Evolutionary conservation across 2,888 invertebrate genomes (phyloP).

Genomic region (Spilosoma lubricipeda): DNA sequence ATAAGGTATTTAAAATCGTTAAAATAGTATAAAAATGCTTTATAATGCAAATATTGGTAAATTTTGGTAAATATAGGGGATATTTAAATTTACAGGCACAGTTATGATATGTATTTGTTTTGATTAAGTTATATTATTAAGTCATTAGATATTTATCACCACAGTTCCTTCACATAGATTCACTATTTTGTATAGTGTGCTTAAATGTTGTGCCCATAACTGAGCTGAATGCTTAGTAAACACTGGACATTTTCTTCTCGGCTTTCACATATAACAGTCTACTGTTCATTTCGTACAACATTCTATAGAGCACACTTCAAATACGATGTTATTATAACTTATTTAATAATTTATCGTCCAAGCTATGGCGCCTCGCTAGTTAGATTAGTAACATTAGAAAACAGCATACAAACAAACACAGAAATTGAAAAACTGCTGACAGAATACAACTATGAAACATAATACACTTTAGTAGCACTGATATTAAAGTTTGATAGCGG

Average conservation of each 20-base stretch:
- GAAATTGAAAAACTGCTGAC: slow-evolving; percentile 31
- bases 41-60: slow-evolving; percentile 51
- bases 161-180: slow-evolving; percentile 48
- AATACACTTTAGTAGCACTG: slow-evolving; percentile 33
- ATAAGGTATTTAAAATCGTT: slow-evolving; percentile 43
- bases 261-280: slow-evolving; percentile 34
- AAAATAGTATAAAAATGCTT: slow-evolving; percentile 54
- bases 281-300: slow-evolving; percentile 50
- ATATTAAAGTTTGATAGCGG: slow-evolving; percentile 27
- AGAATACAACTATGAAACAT: slow-evolving; percentile 27
- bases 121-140: slow-evolving; percentile 65
- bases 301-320: slow-evolving; percentile 53
- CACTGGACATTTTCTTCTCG: slow-evolving; percentile 37
- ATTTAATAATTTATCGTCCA: slow-evolving; percentile 61
- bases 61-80: slow-evolving; percentile 59
- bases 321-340: slow-evolving; percentile 53
- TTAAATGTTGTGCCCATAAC: slow-evolving; percentile 35
- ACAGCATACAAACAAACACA: slow-evolving; percentile 55
- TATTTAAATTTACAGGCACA: slow-evolving; percentile 79
- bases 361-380: slow-evolving; percentile 69
- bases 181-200: slow-evolving; percentile 45
- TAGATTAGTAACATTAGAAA: slow-evolving; percentile 60
- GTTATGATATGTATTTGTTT: slow-evolving; percentile 81
- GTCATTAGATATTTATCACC: slow-evolving; percentile 53
- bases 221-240: slow-evolving; percentile 38